Evolutionary conservation across 2,113 vertebrate species (phyloP), one percentile per base, ranked within the genome.

Genomic region (Lagopus leucura): DNA sequence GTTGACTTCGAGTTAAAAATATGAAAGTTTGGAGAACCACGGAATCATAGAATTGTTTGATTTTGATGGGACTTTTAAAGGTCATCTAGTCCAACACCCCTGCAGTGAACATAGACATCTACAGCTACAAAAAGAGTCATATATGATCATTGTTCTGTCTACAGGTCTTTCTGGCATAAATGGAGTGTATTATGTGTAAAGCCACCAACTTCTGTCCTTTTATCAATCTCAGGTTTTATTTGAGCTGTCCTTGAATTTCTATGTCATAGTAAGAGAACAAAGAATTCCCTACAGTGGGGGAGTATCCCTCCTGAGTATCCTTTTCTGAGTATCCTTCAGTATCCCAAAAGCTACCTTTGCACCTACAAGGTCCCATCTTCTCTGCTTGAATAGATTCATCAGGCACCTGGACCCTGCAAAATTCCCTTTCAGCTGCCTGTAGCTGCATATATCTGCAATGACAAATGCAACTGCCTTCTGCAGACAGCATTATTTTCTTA

Each of bases 181-280:
- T 8, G 42, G 4, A n/a, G 13, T 19, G 40, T 9, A 20, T 47
- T 45, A 16, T 0, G 0, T 16, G 14, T n/a, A 74, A 84, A 78
- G 2, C 11, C 47, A 61, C 43, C 14, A 48, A 36, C 34, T 32
- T 64, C 6, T 7, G 24, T 47, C 11, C 11, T 43, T 70, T 81
- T 34, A 32, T 55, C 65, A 28, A 20, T 13, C 6, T 48, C 30
- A 88, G 21, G 11, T 83, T 54, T 78, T 30, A 30, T 10, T 28
- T 73, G 76, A 61, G 8, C 16, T 81, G 15, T 45, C 17, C 20
- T 63, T 63, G n/a, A 30, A 47, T 86, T 90, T 90, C 73, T 48
- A 1, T n/a, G 9, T 19, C n/a, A 24, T 11, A 7, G 14, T 47
- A 54, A 79, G 27, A 0, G 1, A 3, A 30, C 5, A 1, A 80